phyloP scores from a whole-genome alignment of 1,140 invertebrate species.

The Drepana arcuata region DNA sequence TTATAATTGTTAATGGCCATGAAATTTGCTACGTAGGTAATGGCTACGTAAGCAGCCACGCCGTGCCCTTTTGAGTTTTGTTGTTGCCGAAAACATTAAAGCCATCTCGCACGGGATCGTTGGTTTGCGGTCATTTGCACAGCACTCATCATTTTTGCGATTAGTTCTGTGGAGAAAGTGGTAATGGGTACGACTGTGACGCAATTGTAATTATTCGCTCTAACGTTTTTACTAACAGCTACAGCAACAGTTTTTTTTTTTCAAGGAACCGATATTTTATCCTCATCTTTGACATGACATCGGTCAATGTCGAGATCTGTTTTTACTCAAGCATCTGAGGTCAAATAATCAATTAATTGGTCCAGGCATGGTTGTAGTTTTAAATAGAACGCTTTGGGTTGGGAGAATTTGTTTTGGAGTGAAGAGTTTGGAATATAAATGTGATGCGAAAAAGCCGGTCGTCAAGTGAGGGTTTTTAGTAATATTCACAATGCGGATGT shows the following conservation, averaged over 20 bases:
- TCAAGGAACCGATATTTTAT: too few relatives aligned
- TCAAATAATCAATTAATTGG: slow-evolving; percentile 7
- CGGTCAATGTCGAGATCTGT: too few relatives aligned
- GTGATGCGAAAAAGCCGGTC: slow-evolving; percentile 25
- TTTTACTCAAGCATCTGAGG: too few relatives aligned
- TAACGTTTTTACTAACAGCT: too few relatives aligned
- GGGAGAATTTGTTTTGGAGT: too few relatives aligned
- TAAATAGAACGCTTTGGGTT: slow-evolving; percentile 3
- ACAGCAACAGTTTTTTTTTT: slow-evolving; percentile 9
- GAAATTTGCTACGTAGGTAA: slow-evolving; percentile 17
- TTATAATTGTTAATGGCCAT: slow-evolving; percentile 14
- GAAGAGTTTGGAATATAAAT: slow-evolving; percentile 36
- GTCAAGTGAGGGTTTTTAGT: slow-evolving; percentile 20
- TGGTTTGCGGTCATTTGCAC: slow-evolving; percentile 7
- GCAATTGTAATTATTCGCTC: slow-evolving; percentile 16
- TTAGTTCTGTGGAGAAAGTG: slow-evolving; percentile 23
- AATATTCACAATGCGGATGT: slow-evolving; percentile 39
- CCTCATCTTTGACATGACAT: too few relatives aligned
- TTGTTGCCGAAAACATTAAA: too few relatives aligned
- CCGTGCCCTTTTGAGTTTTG: too few relatives aligned
- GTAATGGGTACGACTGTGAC: slow-evolving; percentile 15
- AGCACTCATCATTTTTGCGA: slow-evolving; percentile 12
- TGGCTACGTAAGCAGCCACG: too few relatives aligned
- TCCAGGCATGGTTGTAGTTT: slow-evolving; percentile 5
- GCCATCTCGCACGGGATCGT: not conserved